Evolutionary conservation across 2,113 vertebrate genomes (phyloP).

Genomic region (Sigmodon hispidus): DNA sequence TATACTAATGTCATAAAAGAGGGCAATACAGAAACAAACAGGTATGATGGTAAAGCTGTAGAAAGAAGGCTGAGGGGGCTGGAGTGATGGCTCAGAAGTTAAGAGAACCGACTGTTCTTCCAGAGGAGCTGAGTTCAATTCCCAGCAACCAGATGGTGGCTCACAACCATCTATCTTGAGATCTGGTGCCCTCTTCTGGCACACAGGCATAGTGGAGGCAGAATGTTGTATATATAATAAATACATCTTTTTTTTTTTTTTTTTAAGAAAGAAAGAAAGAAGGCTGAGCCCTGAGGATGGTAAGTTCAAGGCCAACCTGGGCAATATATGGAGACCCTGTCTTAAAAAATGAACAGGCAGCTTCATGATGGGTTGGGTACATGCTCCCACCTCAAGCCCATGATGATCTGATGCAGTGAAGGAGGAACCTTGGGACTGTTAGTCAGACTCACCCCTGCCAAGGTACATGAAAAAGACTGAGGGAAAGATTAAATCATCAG

Average conservation of each 20-base stretch:
- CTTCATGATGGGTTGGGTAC: neutral
- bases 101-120: too few relatives aligned
- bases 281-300: neutral
- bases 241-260: too few relatives aligned
- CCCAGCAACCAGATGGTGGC: too few relatives aligned
- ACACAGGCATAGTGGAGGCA: too few relatives aligned
- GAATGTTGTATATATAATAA: too few relatives aligned
- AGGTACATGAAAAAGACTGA: neutral
- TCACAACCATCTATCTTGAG: too few relatives aligned
- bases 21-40: neutral
- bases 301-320: neutral
- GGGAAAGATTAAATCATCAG: neutral
- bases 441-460: neutral
- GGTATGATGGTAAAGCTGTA: neutral
- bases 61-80: too few relatives aligned
- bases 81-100: too few relatives aligned
- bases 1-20: neutral
- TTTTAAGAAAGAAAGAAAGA: too few relatives aligned
- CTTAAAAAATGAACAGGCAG: neutral
- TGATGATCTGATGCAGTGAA: neutral
- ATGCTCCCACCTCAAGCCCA: neutral
- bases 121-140: too few relatives aligned
- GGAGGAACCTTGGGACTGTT: neutral
- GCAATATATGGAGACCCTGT: neutral
- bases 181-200: too few relatives aligned